Conservation (phyloP, 1,140 invertebrate genomes). For the Trichoplusia ni region DNA sequence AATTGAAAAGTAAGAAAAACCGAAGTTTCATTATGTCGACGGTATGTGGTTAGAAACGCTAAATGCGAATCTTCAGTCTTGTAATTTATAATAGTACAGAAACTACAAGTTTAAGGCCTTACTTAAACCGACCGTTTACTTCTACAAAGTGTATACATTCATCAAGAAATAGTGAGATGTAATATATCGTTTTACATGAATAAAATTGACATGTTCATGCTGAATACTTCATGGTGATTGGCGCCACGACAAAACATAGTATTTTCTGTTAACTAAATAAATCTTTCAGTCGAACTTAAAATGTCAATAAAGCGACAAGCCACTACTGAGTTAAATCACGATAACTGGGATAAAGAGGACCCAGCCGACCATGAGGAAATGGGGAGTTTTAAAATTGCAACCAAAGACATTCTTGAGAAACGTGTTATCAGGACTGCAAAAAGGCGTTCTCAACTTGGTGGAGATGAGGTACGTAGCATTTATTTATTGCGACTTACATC, state of each 20-base stretch:
- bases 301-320: conserved; percentile 92
- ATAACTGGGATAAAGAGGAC: conserved; percentile 96
- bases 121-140: not conserved
- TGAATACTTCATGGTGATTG: conserved; percentile 8
- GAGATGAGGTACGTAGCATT: conserved; percentile 51
- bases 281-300: conserved; percentile 7
- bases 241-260: conserved; percentile 3
- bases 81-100: too few species aligned
- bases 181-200: not conserved
- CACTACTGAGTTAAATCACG: conserved; percentile 89
- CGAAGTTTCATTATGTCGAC: too few species aligned
- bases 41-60: too few species aligned
- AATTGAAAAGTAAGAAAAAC: too few species aligned
- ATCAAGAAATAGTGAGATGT: not conserved
- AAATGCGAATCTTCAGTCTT: too few species aligned
- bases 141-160: not conserved
- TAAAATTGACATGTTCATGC: conserved; percentile 4
- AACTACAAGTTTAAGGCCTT: too few species aligned
- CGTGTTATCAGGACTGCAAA: conserved; percentile 91
- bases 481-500: not conserved
- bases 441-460: conserved; percentile 78
- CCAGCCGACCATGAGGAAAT: conserved; percentile 86
- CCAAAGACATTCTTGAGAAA: conserved; percentile 86
- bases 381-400: conserved; percentile 87
- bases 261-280: not conserved